Evolutionary conservation across 2,888 invertebrate genomes (phyloP).

Genomic region (Drosophila austrosaltans): DNA sequence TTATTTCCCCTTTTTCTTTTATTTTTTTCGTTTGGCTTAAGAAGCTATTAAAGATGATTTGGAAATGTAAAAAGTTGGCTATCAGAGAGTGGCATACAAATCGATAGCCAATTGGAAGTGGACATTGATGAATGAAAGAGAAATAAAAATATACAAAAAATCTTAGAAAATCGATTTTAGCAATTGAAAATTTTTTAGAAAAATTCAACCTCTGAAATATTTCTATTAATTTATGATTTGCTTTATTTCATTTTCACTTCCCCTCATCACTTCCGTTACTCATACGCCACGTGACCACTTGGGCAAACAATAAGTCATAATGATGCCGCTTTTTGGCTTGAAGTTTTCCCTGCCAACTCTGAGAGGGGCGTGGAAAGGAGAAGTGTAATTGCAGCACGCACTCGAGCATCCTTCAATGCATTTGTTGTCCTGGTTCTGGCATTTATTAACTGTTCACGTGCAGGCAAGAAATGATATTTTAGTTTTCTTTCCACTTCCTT

Average conservation of each 20-base stretch:
- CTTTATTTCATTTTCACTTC: too few species aligned
- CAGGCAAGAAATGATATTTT: constrained; percentile 58
- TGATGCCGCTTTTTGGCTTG: constrained; percentile 44
- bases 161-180: neutral
- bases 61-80: constrained; percentile 36
- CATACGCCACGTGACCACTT: constrained; percentile 70
- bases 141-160: neutral
- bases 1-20: neutral
- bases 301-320: constrained; percentile 69
- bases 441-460: constrained; percentile 77
- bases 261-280: constrained; percentile 54
- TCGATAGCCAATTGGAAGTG: constrained; percentile 28
- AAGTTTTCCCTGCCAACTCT: constrained; percentile 20
- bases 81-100: constrained; percentile 54
- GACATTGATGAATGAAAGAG: constrained; percentile 3
- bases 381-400: constrained; percentile 68
- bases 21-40: constrained; percentile 23
- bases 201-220: neutral
- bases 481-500: constrained; percentile 14
- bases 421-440: constrained; percentile 56
- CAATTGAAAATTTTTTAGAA: neutral
- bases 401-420: constrained; percentile 61
- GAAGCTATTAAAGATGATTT: constrained; percentile 55
- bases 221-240: neutral
- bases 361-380: constrained; percentile 7